Base-by-base conservation (phyloP, 1,140 invertebrate genomes). In the Ylistrum balloti region DNA sequence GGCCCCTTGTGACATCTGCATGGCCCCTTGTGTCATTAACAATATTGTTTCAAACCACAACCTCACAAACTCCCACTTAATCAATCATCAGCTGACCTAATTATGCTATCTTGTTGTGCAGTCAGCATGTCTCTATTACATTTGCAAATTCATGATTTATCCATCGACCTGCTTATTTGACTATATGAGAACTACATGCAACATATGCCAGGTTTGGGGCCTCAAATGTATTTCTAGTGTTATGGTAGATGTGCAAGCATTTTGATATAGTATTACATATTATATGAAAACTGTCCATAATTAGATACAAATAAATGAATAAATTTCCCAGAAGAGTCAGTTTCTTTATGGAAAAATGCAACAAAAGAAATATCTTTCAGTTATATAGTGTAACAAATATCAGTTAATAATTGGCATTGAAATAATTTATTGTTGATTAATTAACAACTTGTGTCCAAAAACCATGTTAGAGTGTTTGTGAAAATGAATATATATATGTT, bases 21-120 rank as follows among this genome's bases (percentile, higher is more conserved):
- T 22, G 56, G 56, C 56, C 56, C 56, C 56, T 28, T 74, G 56
- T 74, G 56, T 74, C 56, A 74, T 74, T 74, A 74, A 74, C 56
- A 74, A 74, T 74, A 74, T 74, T 74, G 56, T 74, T 74, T 74
- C 56, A 74, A 74, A 74, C 56, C 56, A 74, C 56, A 74, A n/a
- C 56, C 56, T 28, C 22, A 74, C 56, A 74, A 22, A 74, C 22
- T 74, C 56, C 56, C 56, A 74, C 56, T 74, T 74, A 74, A 74
- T 74, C 56, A 74, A 74, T 74, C 56, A 74, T n/a, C 22, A 74
- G 56, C 56, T 74, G 56, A 74, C 56, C 56, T 74, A 74, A 74
- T 74, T 74, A 74, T 11, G n/a, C 56, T 28, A 74, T 74, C 56
- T 28, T n/a, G 28, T 74, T 74, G 28, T 74, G 56, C 56, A 74